Evolutionary conservation across 2,797 vertebrate genomes (phyloP).

Genomic region (Danio jaintianensis): DNA sequence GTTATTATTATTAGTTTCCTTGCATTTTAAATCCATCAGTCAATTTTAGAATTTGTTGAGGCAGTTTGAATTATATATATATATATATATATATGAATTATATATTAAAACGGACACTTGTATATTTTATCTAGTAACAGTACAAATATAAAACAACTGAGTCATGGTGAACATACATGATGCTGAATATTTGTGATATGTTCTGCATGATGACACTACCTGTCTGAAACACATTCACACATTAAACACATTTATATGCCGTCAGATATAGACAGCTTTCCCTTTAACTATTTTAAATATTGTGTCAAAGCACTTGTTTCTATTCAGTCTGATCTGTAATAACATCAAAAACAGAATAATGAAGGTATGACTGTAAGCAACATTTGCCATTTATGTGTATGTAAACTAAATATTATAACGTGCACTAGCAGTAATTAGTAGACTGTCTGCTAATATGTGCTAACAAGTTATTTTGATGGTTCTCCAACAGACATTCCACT

Average conservation of each 20-base stretch:
- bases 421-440: too few species aligned
- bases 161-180: neutral
- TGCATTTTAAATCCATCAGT: neutral
- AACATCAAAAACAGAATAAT: too few species aligned
- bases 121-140: neutral
- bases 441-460: too few species aligned
- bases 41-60: neutral
- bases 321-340: too few species aligned
- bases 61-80: neutral
- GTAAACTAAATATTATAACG: too few species aligned
- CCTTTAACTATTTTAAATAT: neutral
- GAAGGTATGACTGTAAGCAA: too few species aligned
- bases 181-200: neutral
- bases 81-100: too few species aligned
- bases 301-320: too few species aligned
- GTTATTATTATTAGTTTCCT: neutral
- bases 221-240: neutral
- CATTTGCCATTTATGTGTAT: too few species aligned
- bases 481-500: too few species aligned
- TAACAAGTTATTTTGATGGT: too few species aligned
- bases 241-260: conserved; percentile 7
- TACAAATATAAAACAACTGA: neutral
- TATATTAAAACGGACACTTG: neutral
- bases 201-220: neutral
- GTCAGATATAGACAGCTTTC: neutral